phyloP scores from a whole-genome alignment of 2,113 vertebrate genomes.

The Pseudorasbora parva region DNA sequence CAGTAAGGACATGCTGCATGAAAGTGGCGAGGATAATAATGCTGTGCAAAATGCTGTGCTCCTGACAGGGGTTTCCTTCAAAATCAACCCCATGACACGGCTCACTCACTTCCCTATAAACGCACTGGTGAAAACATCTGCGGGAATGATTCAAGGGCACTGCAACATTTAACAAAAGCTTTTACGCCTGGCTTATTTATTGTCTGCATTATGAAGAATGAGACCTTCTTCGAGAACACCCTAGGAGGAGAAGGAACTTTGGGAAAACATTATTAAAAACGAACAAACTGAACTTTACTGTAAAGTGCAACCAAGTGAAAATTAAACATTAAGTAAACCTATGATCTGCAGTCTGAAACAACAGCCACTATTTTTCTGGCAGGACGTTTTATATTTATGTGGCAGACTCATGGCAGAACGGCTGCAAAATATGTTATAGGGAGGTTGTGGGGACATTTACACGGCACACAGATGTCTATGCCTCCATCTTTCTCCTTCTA shows the following conservation, averaged over 20 bases:
- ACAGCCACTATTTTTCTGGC: background rate
- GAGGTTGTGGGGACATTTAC: background rate
- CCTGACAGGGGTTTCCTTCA: background rate
- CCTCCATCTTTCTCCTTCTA: constrained; percentile 11
- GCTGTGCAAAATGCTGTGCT: background rate
- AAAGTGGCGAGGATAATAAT: constrained; percentile 3
- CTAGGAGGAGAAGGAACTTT: no score
- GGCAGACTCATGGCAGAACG: background rate
- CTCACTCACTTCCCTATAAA: constrained; percentile 4
- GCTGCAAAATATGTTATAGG: background rate
- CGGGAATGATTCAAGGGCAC: background rate
- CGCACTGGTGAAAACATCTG: background rate
- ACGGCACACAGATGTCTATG: background rate
- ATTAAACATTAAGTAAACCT: background rate
- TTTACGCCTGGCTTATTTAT: background rate
- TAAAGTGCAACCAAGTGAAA: no score
- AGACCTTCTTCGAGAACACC: background rate
- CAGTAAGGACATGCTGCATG: background rate
- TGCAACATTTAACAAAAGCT: background rate
- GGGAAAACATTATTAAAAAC: background rate
- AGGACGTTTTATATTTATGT: background rate
- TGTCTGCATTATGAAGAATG: background rate
- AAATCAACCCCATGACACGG: background rate
- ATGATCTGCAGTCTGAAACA: background rate
- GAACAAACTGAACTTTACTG: background rate